Evolutionary conservation across 1,140 invertebrate genomes (phyloP).

Genomic region (Lithobius niger): DNA sequence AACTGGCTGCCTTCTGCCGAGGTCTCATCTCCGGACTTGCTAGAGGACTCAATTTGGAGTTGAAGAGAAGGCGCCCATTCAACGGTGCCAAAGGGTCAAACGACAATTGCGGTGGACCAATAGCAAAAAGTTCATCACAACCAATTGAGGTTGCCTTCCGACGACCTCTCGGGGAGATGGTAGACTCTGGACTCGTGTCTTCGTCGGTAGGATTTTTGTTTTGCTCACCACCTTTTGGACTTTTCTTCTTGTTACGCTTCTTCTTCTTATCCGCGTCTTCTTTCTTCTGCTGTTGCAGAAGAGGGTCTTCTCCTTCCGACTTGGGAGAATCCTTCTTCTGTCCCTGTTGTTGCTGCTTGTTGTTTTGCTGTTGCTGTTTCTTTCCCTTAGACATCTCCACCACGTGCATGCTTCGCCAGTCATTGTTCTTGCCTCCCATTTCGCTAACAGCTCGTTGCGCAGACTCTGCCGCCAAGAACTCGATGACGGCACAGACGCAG

Average conservation of each 20-base stretch:
- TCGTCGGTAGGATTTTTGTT: too few species aligned
- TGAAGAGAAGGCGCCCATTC: constrained; percentile 10
- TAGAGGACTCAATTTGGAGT: constrained; percentile 20
- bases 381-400: constrained; percentile 14
- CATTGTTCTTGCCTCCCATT: constrained; percentile 27
- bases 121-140: too few species aligned
- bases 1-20: constrained; percentile 21
- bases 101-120: too few species aligned
- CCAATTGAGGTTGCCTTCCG: constrained; percentile 1
- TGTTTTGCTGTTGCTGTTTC: neutral
- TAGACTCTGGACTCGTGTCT: too few species aligned
- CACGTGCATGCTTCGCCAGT: constrained; percentile 10
- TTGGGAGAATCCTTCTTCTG: constrained; percentile 10
- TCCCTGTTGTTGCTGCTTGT: neutral
- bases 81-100: constrained; percentile 9
- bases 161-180: constrained; percentile 5
- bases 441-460: constrained; percentile 59
- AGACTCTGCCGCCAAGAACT: constrained; percentile 73
- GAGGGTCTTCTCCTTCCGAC: neutral
- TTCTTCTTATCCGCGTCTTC: neutral
- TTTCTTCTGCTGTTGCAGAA: neutral
- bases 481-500: constrained; percentile 71
- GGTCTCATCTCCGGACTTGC: constrained; percentile 14
- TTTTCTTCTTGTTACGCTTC: neutral
- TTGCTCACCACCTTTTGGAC: neutral